These are phyloP conservation scores for Coracias cyanogaster DNA, from an alignment of 2,797 vertebrate species.

Conservation along the genomic window DNA sequence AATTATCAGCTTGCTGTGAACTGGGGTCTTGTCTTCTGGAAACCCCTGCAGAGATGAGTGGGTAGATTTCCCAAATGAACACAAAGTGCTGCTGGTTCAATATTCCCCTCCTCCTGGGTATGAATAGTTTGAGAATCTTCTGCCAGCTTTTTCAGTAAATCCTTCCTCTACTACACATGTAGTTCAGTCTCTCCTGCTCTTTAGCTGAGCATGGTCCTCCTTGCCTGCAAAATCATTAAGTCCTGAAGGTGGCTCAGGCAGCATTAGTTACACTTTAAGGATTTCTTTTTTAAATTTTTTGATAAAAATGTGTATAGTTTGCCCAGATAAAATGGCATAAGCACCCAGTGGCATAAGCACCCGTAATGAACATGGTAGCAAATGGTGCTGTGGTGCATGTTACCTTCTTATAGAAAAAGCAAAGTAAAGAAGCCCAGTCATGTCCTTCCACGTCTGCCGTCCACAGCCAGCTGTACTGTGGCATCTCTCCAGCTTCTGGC, in stretches of 20 bases:
- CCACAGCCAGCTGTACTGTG: neutral
- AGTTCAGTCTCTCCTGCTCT: neutral
- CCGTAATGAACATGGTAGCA: neutral
- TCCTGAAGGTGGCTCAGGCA: neutral
- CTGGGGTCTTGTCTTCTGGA: neutral
- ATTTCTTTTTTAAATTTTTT: neutral
- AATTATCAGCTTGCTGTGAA: conserved; percentile 3
- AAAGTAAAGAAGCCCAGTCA: neutral
- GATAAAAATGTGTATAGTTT: neutral
- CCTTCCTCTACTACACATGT: neutral
- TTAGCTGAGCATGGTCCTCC: neutral
- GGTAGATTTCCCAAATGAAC: neutral
- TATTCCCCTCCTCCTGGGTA: neutral
- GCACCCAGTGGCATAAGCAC: neutral
- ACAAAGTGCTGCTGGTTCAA: neutral
- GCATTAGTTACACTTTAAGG: neutral
- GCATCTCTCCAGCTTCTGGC: conserved; percentile 36
- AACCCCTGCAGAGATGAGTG: neutral
- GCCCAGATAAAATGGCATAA: neutral
- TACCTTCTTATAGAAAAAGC: neutral
- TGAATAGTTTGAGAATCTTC: neutral
- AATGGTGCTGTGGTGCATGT: neutral
- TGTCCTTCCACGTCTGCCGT: conserved; percentile 31
- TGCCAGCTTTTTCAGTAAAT: neutral
- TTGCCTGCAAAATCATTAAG: neutral